Evolutionary conservation across 2,888 invertebrate genomes (phyloP).

Genomic region (Brenthis hecate): DNA sequence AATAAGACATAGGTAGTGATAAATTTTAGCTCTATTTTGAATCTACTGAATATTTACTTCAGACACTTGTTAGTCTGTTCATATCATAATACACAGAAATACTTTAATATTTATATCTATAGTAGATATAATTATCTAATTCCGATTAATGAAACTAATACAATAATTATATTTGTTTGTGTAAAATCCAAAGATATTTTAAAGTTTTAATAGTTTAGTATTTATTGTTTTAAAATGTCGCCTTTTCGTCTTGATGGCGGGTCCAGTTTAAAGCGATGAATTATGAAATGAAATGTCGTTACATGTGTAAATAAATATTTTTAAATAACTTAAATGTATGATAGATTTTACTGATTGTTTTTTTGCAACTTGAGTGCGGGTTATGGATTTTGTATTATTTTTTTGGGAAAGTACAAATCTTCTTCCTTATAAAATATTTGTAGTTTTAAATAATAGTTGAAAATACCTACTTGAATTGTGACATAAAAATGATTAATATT

Average conservation of each 20-base stretch:
- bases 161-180: too few relatives aligned
- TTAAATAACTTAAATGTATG: neutral
- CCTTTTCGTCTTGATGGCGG: constrained; percentile 12
- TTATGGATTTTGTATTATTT: neutral
- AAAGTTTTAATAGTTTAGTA: neutral
- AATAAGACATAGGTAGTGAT: constrained; percentile 12
- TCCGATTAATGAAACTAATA: too few relatives aligned
- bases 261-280: constrained; percentile 10
- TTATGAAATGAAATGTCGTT: neutral
- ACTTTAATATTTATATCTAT: too few relatives aligned
- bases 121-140: too few relatives aligned
- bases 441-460: too few relatives aligned
- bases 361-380: neutral
- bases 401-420: neutral
- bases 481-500: neutral
- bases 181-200: neutral
- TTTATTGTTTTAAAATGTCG: neutral
- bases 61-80: too few relatives aligned
- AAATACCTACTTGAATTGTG: too few relatives aligned
- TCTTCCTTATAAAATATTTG: neutral
- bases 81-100: too few relatives aligned
- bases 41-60: too few relatives aligned
- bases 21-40: too few relatives aligned
- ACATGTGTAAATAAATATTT: neutral
- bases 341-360: neutral